Evolutionary conservation across 2,797 vertebrate species (phyloP).

Genomic region (Rhyacichthys aspro): DNA sequence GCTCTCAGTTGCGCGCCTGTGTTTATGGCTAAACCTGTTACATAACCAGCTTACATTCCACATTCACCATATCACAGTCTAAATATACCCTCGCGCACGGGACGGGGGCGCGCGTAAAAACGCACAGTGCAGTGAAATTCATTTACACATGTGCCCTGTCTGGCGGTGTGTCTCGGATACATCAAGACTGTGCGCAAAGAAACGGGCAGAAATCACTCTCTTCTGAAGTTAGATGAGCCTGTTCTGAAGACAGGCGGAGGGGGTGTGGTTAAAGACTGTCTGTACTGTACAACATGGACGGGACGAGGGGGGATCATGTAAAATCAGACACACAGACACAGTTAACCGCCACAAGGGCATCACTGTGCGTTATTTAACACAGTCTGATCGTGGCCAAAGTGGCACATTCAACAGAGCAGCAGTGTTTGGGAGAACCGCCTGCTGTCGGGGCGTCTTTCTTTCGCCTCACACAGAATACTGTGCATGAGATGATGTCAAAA

Average conservation of each 20-base stretch:
- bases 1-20: slow-evolving; percentile 77
- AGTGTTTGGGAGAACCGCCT: slow-evolving; percentile 55
- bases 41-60: slow-evolving; percentile 96
- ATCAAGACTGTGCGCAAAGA: slow-evolving; percentile 24
- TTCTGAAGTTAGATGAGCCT: slow-evolving; percentile 82
- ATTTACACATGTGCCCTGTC: slow-evolving; percentile 33
- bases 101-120: slow-evolving; percentile 38
- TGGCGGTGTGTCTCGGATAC: slow-evolving; percentile 9
- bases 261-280: slow-evolving; percentile 90
- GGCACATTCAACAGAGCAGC: slow-evolving; percentile 12
- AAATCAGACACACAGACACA: slow-evolving; percentile 8
- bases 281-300: slow-evolving; percentile 90
- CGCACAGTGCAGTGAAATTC: slow-evolving; percentile 37
- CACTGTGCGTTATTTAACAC: background rate
- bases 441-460: slow-evolving; percentile 58
- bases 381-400: background rate
- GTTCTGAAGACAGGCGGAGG: slow-evolving; percentile 82
- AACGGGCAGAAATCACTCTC: slow-evolving; percentile 58
- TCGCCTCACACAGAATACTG: slow-evolving; percentile 38
- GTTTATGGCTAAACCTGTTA: slow-evolving; percentile 97
- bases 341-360: slow-evolving; percentile 1
- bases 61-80: slow-evolving; percentile 90
- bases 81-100: slow-evolving; percentile 84
- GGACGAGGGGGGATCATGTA: slow-evolving; percentile 73
- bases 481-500: slow-evolving; percentile 37